Conservation (phyloP, 2,113 vertebrate genomes). For the Campylomormyrus tamandua region DNA sequence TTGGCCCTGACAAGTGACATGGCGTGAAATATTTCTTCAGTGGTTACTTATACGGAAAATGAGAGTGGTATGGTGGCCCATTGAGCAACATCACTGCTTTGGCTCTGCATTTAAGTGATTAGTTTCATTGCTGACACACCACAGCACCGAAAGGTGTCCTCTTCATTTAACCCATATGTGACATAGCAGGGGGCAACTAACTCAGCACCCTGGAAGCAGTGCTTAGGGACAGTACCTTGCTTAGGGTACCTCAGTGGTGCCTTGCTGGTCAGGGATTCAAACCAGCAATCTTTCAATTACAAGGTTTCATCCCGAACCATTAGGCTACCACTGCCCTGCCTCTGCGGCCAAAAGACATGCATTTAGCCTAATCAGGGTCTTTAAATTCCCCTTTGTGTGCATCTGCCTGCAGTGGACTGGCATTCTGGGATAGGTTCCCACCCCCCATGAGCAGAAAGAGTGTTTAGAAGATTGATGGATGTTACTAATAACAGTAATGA, state of each 20-base stretch:
- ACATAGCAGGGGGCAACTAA: no score
- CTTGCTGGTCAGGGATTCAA: no score
- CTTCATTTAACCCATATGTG: no score
- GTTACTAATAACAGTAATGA: background rate
- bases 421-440: background rate
- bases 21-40: background rate
- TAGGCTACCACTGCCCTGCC: no score
- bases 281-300: no score
- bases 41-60: background rate
- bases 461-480: background rate
- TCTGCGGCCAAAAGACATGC: background rate
- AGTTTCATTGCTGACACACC: no score
- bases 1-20: background rate
- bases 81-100: background rate
- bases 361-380: background rate
- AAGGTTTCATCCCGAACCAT: no score
- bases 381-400: background rate
- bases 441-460: no score
- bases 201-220: no score
- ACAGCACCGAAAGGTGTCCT: no score
- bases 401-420: background rate
- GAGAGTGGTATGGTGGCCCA: background rate
- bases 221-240: no score
- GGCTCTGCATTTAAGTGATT: background rate
- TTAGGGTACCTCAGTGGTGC: no score